A percentile compares a stretch with the other conserved stretches of the same genome.
Conservation (phyloP, 2,888 invertebrate genomes). For the Apantesis nais region DNA sequence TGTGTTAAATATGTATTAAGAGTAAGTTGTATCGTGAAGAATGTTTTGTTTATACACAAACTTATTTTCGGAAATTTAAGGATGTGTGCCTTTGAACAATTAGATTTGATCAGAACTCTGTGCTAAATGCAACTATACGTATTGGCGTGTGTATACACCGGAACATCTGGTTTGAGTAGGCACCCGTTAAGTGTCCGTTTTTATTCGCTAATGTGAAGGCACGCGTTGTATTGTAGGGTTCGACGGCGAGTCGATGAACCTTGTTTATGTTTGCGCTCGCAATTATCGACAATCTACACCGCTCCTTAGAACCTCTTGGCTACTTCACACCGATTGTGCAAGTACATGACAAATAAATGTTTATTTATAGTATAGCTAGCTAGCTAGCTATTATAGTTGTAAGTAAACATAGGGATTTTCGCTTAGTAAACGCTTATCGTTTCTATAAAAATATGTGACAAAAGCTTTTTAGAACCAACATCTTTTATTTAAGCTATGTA, state of each 20-base stretch:
- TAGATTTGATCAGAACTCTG: not conserved
- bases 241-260: conserved; percentile 24
- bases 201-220: conserved; percentile 22
- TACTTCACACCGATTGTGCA: not conserved
- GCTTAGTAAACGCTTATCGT: not conserved
- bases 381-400: not conserved
- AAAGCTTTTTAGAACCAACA: not conserved
- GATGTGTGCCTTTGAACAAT: not conserved
- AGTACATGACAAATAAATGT: not conserved
- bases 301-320: conserved; percentile 3
- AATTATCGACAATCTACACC: conserved; percentile 15
- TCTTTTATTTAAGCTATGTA: not conserved
- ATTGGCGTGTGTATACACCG: conserved; percentile 8
- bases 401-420: not conserved
- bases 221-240: conserved; percentile 7
- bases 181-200: conserved; percentile 19
- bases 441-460: not conserved
- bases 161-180: conserved; percentile 18
- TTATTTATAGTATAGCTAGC: too few relatives aligned
- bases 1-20: too few relatives aligned
- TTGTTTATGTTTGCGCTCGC: conserved; percentile 26
- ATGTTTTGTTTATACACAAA: not conserved
- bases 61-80: not conserved
- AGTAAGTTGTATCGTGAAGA: too few relatives aligned
- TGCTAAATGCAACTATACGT: not conserved